Evolutionary conservation across 1,140 invertebrate species (phyloP).

Genomic region (Monomorium pharaonis): DNA sequence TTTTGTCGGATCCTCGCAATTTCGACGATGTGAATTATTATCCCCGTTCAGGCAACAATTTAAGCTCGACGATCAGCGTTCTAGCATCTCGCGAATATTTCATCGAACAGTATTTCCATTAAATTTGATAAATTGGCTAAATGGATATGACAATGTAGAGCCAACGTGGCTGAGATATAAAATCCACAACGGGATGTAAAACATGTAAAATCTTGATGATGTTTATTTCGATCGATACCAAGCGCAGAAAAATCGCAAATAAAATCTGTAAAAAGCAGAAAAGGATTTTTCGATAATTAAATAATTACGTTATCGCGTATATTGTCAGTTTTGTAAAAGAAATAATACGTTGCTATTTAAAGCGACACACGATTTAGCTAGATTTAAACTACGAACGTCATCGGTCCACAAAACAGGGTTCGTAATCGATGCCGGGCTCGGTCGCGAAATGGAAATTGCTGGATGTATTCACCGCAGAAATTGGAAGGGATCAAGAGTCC

Average conservation of each 20-base stretch:
- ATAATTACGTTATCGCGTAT: not conserved
- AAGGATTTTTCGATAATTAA: not conserved
- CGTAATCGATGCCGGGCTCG: slow-evolving; percentile 24
- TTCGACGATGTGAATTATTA: slow-evolving; percentile 7
- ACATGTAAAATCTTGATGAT: not conserved
- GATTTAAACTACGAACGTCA: slow-evolving; percentile 15
- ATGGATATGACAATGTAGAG: not conserved
- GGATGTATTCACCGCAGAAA: slow-evolving; percentile 54
- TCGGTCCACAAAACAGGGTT: slow-evolving; percentile 32
- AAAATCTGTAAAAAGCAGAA: not conserved
- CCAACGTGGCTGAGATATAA: not conserved
- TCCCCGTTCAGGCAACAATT: not conserved
- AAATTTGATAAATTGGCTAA: not conserved
- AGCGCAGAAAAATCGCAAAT: not conserved
- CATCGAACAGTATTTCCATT: not conserved
- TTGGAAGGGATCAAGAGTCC: slow-evolving; percentile 52
- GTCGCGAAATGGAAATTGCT: slow-evolving; percentile 53
- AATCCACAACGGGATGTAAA: not conserved
- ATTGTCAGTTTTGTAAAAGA: not conserved
- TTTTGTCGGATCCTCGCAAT: not conserved
- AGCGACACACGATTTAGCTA: not conserved
- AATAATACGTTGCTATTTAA: not conserved
- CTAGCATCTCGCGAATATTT: not conserved
- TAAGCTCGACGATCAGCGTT: not conserved
- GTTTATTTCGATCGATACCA: not conserved